Evolutionary conservation across 2,888 invertebrate species (phyloP), one percentile per base, ranked within the genome.

Genomic region (Osedax frankpressi): DNA sequence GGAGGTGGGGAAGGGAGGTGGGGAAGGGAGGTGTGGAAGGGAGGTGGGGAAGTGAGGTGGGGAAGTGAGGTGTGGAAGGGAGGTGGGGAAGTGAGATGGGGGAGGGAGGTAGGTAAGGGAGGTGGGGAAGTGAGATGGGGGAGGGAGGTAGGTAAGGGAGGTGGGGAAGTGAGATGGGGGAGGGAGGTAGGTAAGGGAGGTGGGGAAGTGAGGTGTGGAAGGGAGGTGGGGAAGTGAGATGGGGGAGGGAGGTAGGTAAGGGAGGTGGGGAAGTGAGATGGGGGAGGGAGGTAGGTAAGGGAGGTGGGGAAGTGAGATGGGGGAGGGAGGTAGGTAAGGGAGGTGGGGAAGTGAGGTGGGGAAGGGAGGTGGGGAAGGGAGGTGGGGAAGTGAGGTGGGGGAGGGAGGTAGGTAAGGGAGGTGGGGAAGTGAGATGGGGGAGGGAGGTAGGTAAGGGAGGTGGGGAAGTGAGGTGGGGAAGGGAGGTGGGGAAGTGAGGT

Each of bases 91-190:
- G n/a, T n/a, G n/a, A n/a, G n/a, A n/a, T n/a, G n/a, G n/a, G n/a
- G n/a, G n/a, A n/a, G n/a, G n/a, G n/a, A n/a, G n/a, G n/a, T n/a
- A n/a, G n/a, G n/a, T n/a, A n/a, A n/a, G n/a, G n/a, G n/a, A n/a
- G n/a, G n/a, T n/a, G n/a, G n/a, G n/a, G n/a, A n/a, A n/a, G n/a
- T n/a, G n/a, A n/a, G n/a, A n/a, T n/a, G n/a, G n/a, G n/a, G n/a
- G n/a, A n/a, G n/a, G n/a, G n/a, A n/a, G n/a, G n/a, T n/a, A n/a
- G n/a, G n/a, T n/a, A n/a, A n/a, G n/a, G n/a, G n/a, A n/a, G n/a
- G n/a, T n/a, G n/a, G n/a, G n/a, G n/a, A n/a, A n/a, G n/a, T 88
- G 87, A 77, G 85, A 88, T 71, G 89, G 83, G 77, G 19, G 30
- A 69, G 25, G 25, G 30, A 27, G 78, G n/a, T n/a, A n/a, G n/a